Evolutionary conservation across 2,888 invertebrate species (phyloP), one percentile per base, ranked within the genome.

Genomic region (Hydropsyche betteni): DNA sequence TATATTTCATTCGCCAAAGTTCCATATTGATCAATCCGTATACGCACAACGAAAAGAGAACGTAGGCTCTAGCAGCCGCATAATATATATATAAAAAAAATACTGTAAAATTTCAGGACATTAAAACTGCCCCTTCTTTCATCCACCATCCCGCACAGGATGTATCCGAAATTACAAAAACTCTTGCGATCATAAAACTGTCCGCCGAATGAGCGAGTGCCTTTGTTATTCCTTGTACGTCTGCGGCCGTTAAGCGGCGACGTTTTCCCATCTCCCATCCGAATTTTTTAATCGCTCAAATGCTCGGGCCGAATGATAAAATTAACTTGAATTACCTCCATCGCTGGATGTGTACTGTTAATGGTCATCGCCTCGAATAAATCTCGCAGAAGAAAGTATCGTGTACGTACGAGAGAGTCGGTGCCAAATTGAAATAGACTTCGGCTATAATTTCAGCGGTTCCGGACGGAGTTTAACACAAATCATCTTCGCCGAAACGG

Each of bases 131-230:
- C 24, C 24, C 24, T 24, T 24, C 24, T 24, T 24, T 24, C 24
- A 24, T 24, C 24, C 24, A 44, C 75, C 77, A 73, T 69, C 72
- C 72, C 61, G 73, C 74, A 75, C 79, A 78, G 79, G 79, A 79
- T 79, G 79, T 79, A 79, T 79, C 79, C 77, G 77, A 79, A 86
- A 87, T 87, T 85, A 86, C 86, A 87, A 87, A 87, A 87, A 87
- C 87, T 87, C 86, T 84, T 85, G 84, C 85, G 85, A 85, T 87
- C 87, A 87, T 87, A 87, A 87, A 87, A 81, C 87, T 87, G 87
- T 87, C 87, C 81, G 79, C 85, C 81, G 76, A 84, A 86, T 87
- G 87, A 87, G 84, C 84, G 83, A 87, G 83, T 86, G 87, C 87
- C 86, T 87, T 87, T 87, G 87, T 86, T 85, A 86, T 85, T 85